Conservation (phyloP, 30 jellyfish, hydroid and myxozoan genomes). For the Aurelia coerulea region DNA sequence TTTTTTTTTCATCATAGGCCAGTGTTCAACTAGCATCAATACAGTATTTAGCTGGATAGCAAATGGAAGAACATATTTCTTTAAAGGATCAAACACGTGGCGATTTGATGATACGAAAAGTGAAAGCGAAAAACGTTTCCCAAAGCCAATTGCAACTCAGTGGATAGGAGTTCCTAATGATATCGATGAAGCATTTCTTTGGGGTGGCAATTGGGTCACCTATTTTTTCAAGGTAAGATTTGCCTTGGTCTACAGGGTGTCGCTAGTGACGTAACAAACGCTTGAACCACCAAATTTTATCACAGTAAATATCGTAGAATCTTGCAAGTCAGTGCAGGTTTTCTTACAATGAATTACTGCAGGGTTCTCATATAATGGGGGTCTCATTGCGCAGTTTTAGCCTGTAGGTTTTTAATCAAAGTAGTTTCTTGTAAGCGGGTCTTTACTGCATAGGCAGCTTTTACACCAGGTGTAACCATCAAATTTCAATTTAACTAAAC, state of each 20-base stretch:
- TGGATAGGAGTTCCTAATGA: constrained; percentile 69
- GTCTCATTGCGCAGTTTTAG: too few relatives aligned
- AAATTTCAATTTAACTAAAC: too few relatives aligned
- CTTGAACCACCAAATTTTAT: background rate
- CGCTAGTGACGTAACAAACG: background rate
- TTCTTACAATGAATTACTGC: too few relatives aligned
- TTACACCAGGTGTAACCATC: too few relatives aligned
- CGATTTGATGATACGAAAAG: constrained; percentile 53
- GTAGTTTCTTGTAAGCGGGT: too few relatives aligned
- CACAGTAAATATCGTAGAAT: too few relatives aligned
- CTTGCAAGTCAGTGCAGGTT: too few relatives aligned
- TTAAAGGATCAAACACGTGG: constrained; percentile 63
- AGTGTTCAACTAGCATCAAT: constrained; percentile 58
- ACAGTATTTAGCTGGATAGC: constrained; percentile 81
- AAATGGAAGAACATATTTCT: constrained; percentile 74
- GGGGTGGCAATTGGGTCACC: constrained; percentile 81
- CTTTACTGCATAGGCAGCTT: too few relatives aligned
- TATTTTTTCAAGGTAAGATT: constrained; percentile 82
- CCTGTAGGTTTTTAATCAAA: too few relatives aligned
- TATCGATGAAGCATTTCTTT: constrained; percentile 80
- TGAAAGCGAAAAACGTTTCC: constrained; percentile 65
- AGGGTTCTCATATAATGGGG: too few relatives aligned
- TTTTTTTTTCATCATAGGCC: constrained; percentile 18
- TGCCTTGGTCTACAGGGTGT: background rate
- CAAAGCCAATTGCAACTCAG: constrained; percentile 29